These are phyloP conservation scores for Clarias batrachus DNA, from an alignment of 2,113 vertebrate genomes.

Conservation along the genomic window DNA sequence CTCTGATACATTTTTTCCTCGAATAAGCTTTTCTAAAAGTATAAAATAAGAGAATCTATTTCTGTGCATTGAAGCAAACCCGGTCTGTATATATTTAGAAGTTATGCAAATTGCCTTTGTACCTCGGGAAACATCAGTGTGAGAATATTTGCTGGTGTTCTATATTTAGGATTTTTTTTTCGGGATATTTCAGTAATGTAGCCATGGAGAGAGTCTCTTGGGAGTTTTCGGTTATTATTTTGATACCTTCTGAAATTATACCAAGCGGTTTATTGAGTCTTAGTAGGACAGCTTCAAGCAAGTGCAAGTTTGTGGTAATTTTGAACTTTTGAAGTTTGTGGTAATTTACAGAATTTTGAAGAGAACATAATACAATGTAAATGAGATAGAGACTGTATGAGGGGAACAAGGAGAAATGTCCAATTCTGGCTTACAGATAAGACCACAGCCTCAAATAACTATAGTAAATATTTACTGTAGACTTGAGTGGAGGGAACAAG, in stretches of 20 bases:
- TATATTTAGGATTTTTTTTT: neutral
- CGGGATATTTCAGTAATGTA: neutral
- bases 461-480: conserved; percentile 59
- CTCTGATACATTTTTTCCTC: neutral
- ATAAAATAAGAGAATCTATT: neutral
- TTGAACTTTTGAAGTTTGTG: neutral
- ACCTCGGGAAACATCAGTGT: neutral
- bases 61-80: neutral
- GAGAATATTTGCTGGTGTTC: neutral
- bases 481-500: conserved; percentile 43
- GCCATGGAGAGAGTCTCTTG: neutral
- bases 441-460: conserved; percentile 54
- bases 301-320: conserved; percentile 8
- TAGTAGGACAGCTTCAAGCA: neutral
- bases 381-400: conserved; percentile 18
- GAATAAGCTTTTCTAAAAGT: neutral
- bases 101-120: conserved; percentile 4
- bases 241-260: conserved; percentile 5
- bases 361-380: conserved; percentile 11
- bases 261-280: conserved; percentile 6
- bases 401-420: conserved; percentile 6
- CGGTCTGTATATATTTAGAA: neutral
- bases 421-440: conserved; percentile 32
- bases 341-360: neutral
- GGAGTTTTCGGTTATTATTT: conserved; percentile 16